phyloP scores from a whole-genome alignment of 2,113 vertebrate genomes.

The Rallus limicola region DNA sequence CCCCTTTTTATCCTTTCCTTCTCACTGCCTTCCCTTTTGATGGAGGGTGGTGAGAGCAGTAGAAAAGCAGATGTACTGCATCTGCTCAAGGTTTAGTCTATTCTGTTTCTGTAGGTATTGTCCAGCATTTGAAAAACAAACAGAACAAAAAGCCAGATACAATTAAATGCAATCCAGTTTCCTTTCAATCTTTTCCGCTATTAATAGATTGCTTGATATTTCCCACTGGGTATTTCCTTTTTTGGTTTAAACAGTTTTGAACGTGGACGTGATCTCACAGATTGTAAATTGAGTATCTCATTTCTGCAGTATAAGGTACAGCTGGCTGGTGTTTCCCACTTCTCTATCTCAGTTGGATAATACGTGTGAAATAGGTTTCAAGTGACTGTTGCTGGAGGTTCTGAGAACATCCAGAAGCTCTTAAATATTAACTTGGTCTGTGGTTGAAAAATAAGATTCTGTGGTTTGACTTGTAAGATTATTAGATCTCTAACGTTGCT shows the following conservation, averaged over 20 bases:
- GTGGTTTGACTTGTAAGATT: background rate
- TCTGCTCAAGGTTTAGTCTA: background rate
- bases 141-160: background rate
- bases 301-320: background rate
- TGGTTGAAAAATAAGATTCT: background rate
- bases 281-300: background rate
- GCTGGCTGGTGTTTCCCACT: background rate
- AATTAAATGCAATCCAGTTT: background rate
- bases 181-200: background rate
- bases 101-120: background rate
- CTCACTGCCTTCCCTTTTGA: background rate
- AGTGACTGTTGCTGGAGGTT: background rate
- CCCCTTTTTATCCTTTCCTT: background rate
- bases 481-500: background rate
- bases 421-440: background rate
- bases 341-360: fast-evolving
- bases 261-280: background rate
- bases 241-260: background rate
- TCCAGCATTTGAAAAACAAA: background rate
- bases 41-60: background rate
- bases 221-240: background rate
- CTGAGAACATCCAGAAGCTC: background rate
- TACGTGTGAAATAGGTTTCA: background rate
- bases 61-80: background rate
- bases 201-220: background rate